These are phyloP conservation scores for Anoura caudifer DNA, from an alignment of 2,113 vertebrate species.

Conservation along the genomic window DNA sequence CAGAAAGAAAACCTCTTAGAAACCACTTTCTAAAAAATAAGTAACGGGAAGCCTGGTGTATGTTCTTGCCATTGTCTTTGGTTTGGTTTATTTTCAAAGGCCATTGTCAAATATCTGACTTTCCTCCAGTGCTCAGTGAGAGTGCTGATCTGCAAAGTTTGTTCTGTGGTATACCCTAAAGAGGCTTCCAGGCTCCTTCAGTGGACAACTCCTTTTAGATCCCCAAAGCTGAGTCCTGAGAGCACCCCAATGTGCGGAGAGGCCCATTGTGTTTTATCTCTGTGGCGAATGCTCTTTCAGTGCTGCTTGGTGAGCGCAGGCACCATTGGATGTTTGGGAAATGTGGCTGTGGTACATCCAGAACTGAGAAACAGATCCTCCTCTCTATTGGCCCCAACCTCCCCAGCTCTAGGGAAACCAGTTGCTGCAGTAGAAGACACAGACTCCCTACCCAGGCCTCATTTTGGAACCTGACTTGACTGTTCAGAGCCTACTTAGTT, in stretches of 20 bases:
- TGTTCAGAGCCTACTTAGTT: not conserved
- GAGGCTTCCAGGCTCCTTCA: not conserved
- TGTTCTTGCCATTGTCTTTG: not conserved
- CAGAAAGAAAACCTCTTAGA: not conserved
- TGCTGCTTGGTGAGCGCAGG: not conserved
- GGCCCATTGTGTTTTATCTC: not conserved
- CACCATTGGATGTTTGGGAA: not conserved
- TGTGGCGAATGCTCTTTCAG: accelerated
- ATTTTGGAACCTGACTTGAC: not conserved
- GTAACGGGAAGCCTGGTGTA: not conserved
- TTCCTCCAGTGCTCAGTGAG: not conserved
- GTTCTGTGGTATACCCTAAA: not conserved
- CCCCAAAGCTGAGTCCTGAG: not conserved
- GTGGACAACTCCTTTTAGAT: not conserved
- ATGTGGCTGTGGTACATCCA: not conserved
- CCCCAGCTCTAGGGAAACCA: not conserved
- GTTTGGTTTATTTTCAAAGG: not conserved
- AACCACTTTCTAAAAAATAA: not conserved
- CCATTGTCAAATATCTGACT: not conserved
- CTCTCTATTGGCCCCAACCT: too few relatives aligned
- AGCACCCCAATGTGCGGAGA: not conserved
- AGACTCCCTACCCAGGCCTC: not conserved
- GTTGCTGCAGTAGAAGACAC: not conserved
- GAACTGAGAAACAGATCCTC: not conserved
- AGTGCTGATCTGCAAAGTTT: not conserved